Percentiles rank a stretch among this genome's conserved stretches.
Conservation (phyloP, 2,797 vertebrate species). For the Catamblyrhynchus diadema region DNA sequence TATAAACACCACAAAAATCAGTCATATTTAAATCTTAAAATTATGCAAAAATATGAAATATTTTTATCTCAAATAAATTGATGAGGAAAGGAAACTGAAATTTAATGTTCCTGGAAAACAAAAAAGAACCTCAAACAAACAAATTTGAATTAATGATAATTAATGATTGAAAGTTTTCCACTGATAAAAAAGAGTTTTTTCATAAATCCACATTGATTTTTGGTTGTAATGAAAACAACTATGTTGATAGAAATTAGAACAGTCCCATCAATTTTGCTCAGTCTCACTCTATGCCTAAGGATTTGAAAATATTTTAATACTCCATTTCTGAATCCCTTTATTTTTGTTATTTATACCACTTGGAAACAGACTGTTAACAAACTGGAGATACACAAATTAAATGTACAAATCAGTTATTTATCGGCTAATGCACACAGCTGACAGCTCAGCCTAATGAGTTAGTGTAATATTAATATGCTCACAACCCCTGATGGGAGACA, state of each 20-base stretch:
- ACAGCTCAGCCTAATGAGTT: not conserved
- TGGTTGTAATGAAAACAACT: not conserved
- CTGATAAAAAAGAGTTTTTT: not conserved
- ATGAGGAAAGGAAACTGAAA: not conserved
- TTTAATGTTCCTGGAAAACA: not conserved
- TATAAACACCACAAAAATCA: not conserved
- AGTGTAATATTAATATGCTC: not conserved
- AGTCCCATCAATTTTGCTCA: not conserved
- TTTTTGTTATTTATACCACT: not conserved
- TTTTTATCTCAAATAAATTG: not conserved
- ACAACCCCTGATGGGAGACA: not conserved
- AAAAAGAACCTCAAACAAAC: not conserved
- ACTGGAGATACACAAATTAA: not conserved
- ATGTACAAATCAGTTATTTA: not conserved
- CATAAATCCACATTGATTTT: not conserved
- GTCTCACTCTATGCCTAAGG: not conserved
- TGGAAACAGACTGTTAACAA: not conserved
- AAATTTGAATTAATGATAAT: not conserved
- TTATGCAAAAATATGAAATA: not conserved
- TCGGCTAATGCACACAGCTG: not conserved
- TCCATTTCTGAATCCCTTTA: not conserved
- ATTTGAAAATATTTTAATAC: not conserved
- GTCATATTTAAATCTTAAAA: not conserved
- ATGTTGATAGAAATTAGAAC: not conserved
- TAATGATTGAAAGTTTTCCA: not conserved